Base-by-base conservation (phyloP, 1,140 invertebrate species). In the Drosophila cardini region DNA sequence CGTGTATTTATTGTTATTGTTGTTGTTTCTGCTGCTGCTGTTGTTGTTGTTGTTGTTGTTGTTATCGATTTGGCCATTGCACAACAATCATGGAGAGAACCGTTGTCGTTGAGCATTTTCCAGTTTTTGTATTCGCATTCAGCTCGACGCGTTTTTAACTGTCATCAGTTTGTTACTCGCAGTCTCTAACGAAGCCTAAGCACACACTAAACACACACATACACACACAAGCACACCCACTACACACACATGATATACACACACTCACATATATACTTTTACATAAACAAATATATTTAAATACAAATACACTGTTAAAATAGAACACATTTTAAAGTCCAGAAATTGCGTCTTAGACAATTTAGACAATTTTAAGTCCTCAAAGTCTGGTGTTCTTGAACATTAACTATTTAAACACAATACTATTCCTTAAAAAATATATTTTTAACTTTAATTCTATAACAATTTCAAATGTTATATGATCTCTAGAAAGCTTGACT, bases 21-120 rank as follows among this genome's bases (percentile, higher is more conserved):
- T 46, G 52, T 69, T 43, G 57, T 53, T 50, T 53, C 18, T 56
- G 52, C 8, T 58, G 69, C 30, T 32, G 62, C n/a, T 57, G 40
- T 15, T 62, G 45, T n/a, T 15, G 46, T 10, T 63, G 15, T 43
- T 57, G 48, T 61, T 65, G 73, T 55, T 55, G 67, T 32, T 50
- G 57, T 46, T 82, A 82, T 78, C 72, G 79, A 82, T 79, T 89
- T 78, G 71, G 74, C 74, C 82, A 81, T 85, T 78, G 78, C 79
- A 83, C 58, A 83, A 74, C 84, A 87, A 83, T 87, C 79, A 67
- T 79, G 70, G 57, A 55, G 43, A 71, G 70, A 52, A 42, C 13
- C 75, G 60, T 55, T 48, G 63, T 43, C 64, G 63, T 48, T 38
- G 38, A 63, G 32, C 55, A 63, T 70, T 16, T 56, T 70, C 21